Base-by-base conservation (phyloP, 2,797 vertebrate species). In the Coccyzus lansbergi region DNA sequence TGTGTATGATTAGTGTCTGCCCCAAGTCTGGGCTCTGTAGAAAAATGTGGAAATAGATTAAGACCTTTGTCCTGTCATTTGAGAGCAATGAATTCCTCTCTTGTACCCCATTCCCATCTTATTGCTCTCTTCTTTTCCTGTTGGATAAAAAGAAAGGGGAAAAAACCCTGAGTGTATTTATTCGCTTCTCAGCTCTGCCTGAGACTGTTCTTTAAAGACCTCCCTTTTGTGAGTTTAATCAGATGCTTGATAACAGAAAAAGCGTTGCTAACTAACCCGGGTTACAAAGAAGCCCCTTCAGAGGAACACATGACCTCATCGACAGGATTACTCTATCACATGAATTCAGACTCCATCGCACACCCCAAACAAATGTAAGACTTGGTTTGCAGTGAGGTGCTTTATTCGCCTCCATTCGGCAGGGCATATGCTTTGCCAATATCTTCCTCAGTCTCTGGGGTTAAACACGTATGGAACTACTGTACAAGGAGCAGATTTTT, bases 271-370 rank as follows among this genome's bases (percentile, higher is more conserved):
- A 95, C 95, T 92, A 90, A 88, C 80, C 4, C 4, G 0, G 63
- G 79, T 33, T 17, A 95, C 96, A 97, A 95, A 95, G 94, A 88
- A 90, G 72, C 84, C 79, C 92, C 94, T 95, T 95, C 87, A 97
- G 94, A 58, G 79, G 76, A 59, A 7, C 92, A 72, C 85, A 97
- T 97, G 95, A 95, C 91, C 93, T 97, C 96, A 97, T 92, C 70
- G 46, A 21, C 83, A 53, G 94, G 83, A 95, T 94, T 92, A 63
- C 87, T 96, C 79, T 46, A 74, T 84, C 91, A 25, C 87, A 86
- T 77, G 59, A 95, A 92, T 95, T 90, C 95, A 96, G 86, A 90
- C 92, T 88, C 76, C 82, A 65, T 58, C 8, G 6, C 58, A 56
- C 65, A 86, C 92, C 92, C 91, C 60, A 90, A 95, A 70, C 29